Percentiles rank a stretch among this genome's conserved stretches.
These are phyloP conservation scores for Aethes cnicana DNA, from an alignment of 2,888 invertebrate species.

Conservation along the genomic window DNA sequence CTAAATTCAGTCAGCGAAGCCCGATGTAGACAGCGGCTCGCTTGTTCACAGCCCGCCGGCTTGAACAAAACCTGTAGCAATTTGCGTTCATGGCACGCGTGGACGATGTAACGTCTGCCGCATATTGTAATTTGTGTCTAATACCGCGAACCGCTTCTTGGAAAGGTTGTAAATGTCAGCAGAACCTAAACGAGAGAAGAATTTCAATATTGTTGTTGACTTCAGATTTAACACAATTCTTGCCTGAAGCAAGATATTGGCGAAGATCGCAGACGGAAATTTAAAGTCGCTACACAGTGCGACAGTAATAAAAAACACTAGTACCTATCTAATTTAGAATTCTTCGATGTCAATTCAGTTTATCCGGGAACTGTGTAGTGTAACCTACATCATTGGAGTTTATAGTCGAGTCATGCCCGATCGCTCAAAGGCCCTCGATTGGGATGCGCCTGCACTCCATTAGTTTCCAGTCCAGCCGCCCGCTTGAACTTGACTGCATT, in stretches of 20 bases:
- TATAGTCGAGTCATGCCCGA: slow-evolving; percentile 58
- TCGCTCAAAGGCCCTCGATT: slow-evolving; percentile 62
- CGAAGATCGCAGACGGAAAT: too few species aligned
- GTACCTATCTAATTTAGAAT: too few species aligned
- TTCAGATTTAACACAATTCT: background rate
- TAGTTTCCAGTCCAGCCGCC: slow-evolving; percentile 55
- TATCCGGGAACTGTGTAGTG: slow-evolving; percentile 49
- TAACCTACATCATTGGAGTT: slow-evolving; percentile 56
- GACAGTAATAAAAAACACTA: too few species aligned
- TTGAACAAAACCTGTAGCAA: slow-evolving; percentile 61
- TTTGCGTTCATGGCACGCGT: slow-evolving; percentile 67
- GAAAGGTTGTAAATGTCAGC: slow-evolving; percentile 56
- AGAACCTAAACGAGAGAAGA: slow-evolving; percentile 44
- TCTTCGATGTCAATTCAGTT: too few species aligned
- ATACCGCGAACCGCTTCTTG: slow-evolving; percentile 55
- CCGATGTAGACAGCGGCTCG: slow-evolving; percentile 55
- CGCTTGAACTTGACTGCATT: slow-evolving; percentile 36
- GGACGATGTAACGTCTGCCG: slow-evolving; percentile 49
- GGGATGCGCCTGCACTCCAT: slow-evolving; percentile 55
- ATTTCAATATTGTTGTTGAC: slow-evolving; percentile 39
- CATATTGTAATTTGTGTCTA: slow-evolving; percentile 53
- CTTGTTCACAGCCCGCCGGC: slow-evolving; percentile 46
- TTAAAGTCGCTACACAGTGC: too few species aligned
- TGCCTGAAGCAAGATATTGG: too few species aligned
- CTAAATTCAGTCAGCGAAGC: slow-evolving; percentile 51